These are phyloP conservation scores for Alexandromys fortis DNA, from an alignment of 2,113 vertebrate species.

Conservation along the genomic window DNA sequence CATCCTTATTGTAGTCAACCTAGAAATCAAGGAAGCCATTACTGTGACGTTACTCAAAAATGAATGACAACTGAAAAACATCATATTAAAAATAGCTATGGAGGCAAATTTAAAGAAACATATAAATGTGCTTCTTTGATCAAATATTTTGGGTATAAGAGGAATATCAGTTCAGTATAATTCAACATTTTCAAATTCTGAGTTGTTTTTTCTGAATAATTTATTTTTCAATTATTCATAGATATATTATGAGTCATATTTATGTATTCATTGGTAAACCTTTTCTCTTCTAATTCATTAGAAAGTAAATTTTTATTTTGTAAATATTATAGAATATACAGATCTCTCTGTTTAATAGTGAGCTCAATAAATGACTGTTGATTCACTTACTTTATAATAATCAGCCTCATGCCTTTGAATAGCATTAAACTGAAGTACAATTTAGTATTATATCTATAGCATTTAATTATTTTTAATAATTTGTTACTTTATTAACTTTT, in stretches of 20 bases:
- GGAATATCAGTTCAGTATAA: too few relatives aligned
- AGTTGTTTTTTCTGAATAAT: background rate
- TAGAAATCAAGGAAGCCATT: background rate
- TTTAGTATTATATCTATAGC: background rate
- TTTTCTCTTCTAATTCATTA: background rate
- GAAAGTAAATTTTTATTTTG: background rate
- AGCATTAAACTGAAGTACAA: background rate
- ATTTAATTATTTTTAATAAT: background rate
- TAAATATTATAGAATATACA: background rate
- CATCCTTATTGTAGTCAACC: background rate
- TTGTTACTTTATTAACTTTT: background rate
- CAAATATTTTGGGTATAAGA: too few relatives aligned
- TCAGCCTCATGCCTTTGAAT: background rate
- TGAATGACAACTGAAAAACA: background rate
- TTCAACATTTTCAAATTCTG: background rate
- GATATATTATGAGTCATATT: too few relatives aligned
- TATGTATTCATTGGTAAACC: background rate
- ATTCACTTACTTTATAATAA: background rate
- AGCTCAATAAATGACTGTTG: background rate
- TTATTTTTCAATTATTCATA: background rate
- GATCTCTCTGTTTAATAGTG: background rate
- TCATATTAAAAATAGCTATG: background rate
- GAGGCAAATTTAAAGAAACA: too few relatives aligned
- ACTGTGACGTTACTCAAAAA: background rate
- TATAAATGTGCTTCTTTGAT: too few relatives aligned